Evolutionary conservation across 2,888 invertebrate species (phyloP).

Genomic region (Creontiades dilutus): DNA sequence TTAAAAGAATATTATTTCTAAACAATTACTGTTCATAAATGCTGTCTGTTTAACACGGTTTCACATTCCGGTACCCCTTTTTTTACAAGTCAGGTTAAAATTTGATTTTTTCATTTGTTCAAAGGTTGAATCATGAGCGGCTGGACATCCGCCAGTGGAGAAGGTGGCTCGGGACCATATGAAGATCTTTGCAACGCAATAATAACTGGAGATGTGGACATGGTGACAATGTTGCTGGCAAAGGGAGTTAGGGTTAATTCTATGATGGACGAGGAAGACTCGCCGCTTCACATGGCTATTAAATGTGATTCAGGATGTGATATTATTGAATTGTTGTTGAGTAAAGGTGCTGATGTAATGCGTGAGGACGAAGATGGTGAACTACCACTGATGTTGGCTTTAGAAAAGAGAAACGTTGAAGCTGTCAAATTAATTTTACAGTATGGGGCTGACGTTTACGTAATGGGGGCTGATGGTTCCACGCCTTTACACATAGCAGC

Average conservation of each 20-base stretch:
- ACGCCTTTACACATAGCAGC: slow-evolving; percentile 60
- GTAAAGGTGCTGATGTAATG: slow-evolving; percentile 46
- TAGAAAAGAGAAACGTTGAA: slow-evolving; percentile 53
- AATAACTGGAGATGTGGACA: slow-evolving; percentile 34
- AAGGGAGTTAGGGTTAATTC: slow-evolving; percentile 59
- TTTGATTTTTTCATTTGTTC: background rate
- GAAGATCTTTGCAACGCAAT: slow-evolving; percentile 58
- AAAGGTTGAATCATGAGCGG: background rate
- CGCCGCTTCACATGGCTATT: slow-evolving; percentile 46
- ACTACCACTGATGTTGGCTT: slow-evolving; percentile 45
- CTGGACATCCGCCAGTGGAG: background rate
- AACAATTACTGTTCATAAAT: too few relatives aligned
- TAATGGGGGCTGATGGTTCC: slow-evolving; percentile 17
- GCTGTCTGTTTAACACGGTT: too few relatives aligned
- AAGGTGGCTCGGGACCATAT: slow-evolving; percentile 20
- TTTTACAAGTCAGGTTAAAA: too few relatives aligned
- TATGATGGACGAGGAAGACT: slow-evolving; percentile 38
- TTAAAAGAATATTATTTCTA: too few relatives aligned
- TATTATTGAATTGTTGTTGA: slow-evolving; percentile 36
- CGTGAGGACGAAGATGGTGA: slow-evolving; percentile 55
- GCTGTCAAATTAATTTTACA: slow-evolving; percentile 39
- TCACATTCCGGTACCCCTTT: too few relatives aligned
- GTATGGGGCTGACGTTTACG: slow-evolving; percentile 47
- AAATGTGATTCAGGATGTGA: slow-evolving; percentile 29
- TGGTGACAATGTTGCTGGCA: slow-evolving; percentile 49